Evolutionary conservation across 2,113 vertebrate genomes (phyloP).

Genomic region (Tachuris rubrigastra): DNA sequence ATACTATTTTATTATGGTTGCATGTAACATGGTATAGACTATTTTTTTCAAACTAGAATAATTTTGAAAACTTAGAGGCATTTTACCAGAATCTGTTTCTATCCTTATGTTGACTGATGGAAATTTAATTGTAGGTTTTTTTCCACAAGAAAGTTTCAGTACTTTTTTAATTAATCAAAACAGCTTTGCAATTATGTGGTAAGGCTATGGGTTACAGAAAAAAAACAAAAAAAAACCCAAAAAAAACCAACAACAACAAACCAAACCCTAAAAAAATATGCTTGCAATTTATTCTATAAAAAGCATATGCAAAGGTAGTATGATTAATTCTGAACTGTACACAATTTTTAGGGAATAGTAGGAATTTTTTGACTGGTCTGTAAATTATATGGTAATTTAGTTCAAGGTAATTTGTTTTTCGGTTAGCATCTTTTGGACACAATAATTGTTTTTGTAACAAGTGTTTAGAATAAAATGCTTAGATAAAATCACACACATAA

Average conservation of each 20-base stretch:
- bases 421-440: background rate
- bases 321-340: background rate
- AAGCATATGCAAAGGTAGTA: background rate
- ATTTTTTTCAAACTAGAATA: background rate
- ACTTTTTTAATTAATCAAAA: background rate
- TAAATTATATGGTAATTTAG: slow-evolving; percentile 21
- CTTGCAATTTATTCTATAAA: background rate
- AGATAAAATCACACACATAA: background rate
- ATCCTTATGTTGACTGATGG: background rate
- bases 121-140: background rate
- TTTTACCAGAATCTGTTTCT: background rate
- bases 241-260: too few species aligned
- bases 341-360: background rate
- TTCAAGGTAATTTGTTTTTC: slow-evolving; percentile 35
- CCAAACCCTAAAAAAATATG: too few species aligned
- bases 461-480: background rate
- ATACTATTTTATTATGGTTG: background rate
- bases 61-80: background rate
- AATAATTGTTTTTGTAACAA: slow-evolving; percentile 15
- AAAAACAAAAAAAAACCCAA: background rate
- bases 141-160: background rate
- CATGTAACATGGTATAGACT: background rate
- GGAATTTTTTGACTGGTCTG: background rate
- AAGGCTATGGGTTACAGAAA: background rate
- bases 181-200: background rate